Evolutionary conservation across 2,888 invertebrate genomes (phyloP).

Genomic region (Pseudococcus longispinus): DNA sequence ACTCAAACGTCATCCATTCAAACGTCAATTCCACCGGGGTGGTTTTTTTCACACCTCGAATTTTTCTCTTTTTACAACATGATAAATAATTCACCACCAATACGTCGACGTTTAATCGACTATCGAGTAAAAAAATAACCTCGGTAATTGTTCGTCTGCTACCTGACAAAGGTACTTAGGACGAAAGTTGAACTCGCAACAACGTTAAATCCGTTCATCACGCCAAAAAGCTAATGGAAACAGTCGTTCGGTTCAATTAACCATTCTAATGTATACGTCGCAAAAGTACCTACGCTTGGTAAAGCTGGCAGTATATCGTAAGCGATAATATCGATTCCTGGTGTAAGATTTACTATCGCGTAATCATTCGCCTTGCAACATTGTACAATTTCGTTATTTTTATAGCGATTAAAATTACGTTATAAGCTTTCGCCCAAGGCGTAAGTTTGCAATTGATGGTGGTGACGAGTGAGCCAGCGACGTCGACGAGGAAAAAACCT

Average conservation of each 20-base stretch:
- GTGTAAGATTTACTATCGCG: not conserved
- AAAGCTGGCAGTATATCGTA: not conserved
- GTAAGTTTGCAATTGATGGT: not conserved
- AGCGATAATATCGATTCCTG: not conserved
- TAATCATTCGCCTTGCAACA: not conserved
- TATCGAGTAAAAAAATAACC: not conserved
- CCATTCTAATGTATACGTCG: not conserved
- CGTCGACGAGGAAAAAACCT: not conserved
- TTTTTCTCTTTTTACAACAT: not conserved
- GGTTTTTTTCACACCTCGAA: not conserved
- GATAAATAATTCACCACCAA: not conserved
- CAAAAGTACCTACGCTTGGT: not conserved
- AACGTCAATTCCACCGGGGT: not conserved
- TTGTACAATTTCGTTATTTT: constrained; percentile 11
- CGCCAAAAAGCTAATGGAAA: constrained; percentile 31
- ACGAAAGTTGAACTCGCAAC: not conserved
- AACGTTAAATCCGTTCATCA: constrained; percentile 17
- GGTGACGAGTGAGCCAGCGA: not conserved
- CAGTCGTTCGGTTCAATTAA: constrained; percentile 3
- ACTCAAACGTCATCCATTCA: not conserved
- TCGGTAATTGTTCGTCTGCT: not conserved
- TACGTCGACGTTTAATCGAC: constrained; percentile 20
- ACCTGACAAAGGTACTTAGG: not conserved
- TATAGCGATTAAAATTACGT: not conserved
- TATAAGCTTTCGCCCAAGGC: not conserved